Percentiles rank a stretch among this genome's conserved stretches.
Conservation (phyloP, 1,140 invertebrate species). For the Plodia interpunctella region DNA sequence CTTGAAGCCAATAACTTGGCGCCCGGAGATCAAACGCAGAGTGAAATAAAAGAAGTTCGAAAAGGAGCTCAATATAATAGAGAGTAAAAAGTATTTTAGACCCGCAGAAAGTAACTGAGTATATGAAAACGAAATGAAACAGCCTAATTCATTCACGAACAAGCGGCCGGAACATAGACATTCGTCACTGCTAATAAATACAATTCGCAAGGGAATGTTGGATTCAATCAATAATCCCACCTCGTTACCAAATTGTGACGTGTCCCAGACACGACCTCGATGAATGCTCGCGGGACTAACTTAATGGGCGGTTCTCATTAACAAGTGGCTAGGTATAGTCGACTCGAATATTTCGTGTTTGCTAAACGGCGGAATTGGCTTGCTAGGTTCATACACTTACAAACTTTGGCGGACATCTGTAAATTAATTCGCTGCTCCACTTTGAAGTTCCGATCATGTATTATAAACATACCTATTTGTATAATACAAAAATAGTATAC, state of each 20-base stretch:
- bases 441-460: not conserved
- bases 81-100: no score
- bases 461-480: no score
- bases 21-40: no score
- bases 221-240: constrained; percentile 37
- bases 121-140: no score
- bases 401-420: not conserved
- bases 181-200: constrained; percentile 24
- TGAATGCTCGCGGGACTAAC: constrained; percentile 14
- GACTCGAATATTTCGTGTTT: constrained; percentile 5
- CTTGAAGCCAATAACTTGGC: no score
- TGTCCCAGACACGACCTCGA: constrained; percentile 21
- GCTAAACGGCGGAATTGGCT: constrained; percentile 2
- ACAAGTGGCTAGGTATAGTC: constrained; percentile 17
- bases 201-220: constrained; percentile 27
- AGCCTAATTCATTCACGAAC: no score
- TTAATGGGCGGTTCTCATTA: constrained; percentile 21
- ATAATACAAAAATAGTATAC: no score
- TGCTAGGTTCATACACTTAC: not conserved
- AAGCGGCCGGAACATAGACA: not conserved
- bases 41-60: no score
- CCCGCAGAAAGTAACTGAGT: no score
- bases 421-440: not conserved
- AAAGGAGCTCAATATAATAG: no score
- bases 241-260: constrained; percentile 34